These are phyloP conservation scores for Brachyalestes nurse DNA, from an alignment of 2,797 vertebrate species.

Conservation along the genomic window DNA sequence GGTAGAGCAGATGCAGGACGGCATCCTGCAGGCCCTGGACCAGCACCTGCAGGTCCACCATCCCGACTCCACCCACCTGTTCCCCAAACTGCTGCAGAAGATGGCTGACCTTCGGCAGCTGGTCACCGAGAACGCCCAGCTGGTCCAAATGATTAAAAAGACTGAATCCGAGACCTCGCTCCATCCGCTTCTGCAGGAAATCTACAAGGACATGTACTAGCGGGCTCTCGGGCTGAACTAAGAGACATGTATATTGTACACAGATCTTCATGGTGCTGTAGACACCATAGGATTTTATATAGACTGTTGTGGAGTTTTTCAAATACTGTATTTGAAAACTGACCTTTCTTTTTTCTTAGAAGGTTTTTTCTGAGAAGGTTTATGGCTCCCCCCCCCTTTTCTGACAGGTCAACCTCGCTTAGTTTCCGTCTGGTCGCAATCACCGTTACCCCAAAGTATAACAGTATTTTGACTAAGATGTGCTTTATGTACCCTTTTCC, in stretches of 20 bases:
- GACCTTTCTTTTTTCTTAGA: slow-evolving; percentile 20
- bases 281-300: slow-evolving; percentile 45
- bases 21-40: slow-evolving; percentile 87
- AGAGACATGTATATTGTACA: slow-evolving; percentile 34
- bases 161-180: slow-evolving; percentile 87
- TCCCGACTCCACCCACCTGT: slow-evolving; percentile 87
- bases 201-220: slow-evolving; percentile 96
- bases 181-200: slow-evolving; percentile 94
- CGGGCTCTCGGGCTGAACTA: slow-evolving; percentile 11
- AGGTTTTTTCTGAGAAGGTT: too few species aligned
- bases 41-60: slow-evolving; percentile 91
- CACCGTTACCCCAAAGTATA: slow-evolving; percentile 5
- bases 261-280: slow-evolving; percentile 32
- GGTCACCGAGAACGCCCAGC: slow-evolving; percentile 91
- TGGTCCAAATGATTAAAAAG: slow-evolving; percentile 93
- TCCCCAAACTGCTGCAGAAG: slow-evolving; percentile 94
- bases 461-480: slow-evolving; percentile 15
- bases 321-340: slow-evolving; percentile 48
- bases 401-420: slow-evolving; percentile 17
- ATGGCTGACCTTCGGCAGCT: slow-evolving; percentile 93
- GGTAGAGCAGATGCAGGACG: slow-evolving; percentile 92
- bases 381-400: background rate
- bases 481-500: slow-evolving; percentile 1
- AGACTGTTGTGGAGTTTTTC: slow-evolving; percentile 54
- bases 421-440: slow-evolving; percentile 1